Evolutionary conservation across 2,888 invertebrate genomes (phyloP), one percentile per base, ranked within the genome.

Genomic region (Drosophila conformis): DNA sequence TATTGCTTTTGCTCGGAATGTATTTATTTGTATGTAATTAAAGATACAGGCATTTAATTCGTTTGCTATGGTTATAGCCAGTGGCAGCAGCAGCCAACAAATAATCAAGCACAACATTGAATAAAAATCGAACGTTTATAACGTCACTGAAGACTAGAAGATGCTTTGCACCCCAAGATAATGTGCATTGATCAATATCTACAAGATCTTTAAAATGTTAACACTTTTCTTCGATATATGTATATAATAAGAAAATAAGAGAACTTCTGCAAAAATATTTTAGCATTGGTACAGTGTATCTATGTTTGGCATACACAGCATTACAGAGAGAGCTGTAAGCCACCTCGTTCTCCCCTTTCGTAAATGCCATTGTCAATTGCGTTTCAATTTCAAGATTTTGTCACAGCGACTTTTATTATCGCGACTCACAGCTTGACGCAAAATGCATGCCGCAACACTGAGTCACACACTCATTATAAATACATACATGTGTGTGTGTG

Each of bases 351-450:
- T 33, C 42, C 33, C 38, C 64, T 59, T 63, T 27, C 42, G 61
- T 27, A 66, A 67, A 60, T 73, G 77, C 58, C 69, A 67, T 35
- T 81, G 66, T 31, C 69, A 74, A 81, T 71, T 81, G 82, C 82
- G 78, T 71, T 56, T 81, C 73, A 73, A 60, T 49, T 68, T 63
- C 56, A 53, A 60, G 48, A 59, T 58, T 68, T 66, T 49, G 36
- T 2, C 57, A 61, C 57, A 27, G 56, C 57, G 57, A 59, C 62
- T 66, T 59, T 54, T 62, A 62, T 76, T 61, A 61, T 29, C 27
- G 13, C 46, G 8, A 15, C 25, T 15, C 56, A 13, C 27, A 29
- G n/a, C 31, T 57, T 10, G 7, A 42, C 7, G 18, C 15, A 21
- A 33, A 69, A 52, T 57, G 61, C 67, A 71, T 74, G 42, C 76